Conservation (phyloP, 2,888 invertebrate genomes). For the Brenthis ino region DNA sequence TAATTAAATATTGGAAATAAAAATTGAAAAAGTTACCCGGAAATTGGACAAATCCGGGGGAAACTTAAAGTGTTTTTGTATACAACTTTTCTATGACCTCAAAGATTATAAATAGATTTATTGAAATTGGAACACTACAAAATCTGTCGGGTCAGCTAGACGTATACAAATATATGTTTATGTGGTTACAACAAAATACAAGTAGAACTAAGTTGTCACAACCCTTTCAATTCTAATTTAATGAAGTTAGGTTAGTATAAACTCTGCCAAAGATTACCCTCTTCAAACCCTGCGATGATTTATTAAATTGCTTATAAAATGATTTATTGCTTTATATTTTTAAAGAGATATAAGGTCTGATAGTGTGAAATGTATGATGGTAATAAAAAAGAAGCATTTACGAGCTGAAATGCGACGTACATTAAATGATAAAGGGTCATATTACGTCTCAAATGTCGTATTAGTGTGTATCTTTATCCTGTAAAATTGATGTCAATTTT, state of each 20-base stretch:
- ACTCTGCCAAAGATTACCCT: slow-evolving; percentile 25
- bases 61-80: too few relatives aligned
- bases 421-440: not conserved
- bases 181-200: not conserved
- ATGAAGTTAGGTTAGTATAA: slow-evolving; percentile 15
- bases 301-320: slow-evolving; percentile 1
- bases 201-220: slow-evolving; percentile 16
- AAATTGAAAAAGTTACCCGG: too few relatives aligned
- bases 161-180: not conserved
- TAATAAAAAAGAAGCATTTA: not conserved
- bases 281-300: slow-evolving; percentile 10
- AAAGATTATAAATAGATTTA: too few relatives aligned
- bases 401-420: not conserved
- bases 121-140: too few relatives aligned
- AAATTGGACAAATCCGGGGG: too few relatives aligned
- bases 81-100: too few relatives aligned
- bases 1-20: too few relatives aligned
- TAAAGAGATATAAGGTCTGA: not conserved
- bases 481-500: too few relatives aligned
- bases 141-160: too few relatives aligned
- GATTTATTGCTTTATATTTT: not conserved
- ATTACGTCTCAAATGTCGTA: not conserved
- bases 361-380: not conserved
- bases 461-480: too few relatives aligned
- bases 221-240: slow-evolving; percentile 18